Evolutionary conservation across 1,140 invertebrate genomes (phyloP), one percentile per base, ranked within the genome.

Genomic region (Choristoneura fumiferana): DNA sequence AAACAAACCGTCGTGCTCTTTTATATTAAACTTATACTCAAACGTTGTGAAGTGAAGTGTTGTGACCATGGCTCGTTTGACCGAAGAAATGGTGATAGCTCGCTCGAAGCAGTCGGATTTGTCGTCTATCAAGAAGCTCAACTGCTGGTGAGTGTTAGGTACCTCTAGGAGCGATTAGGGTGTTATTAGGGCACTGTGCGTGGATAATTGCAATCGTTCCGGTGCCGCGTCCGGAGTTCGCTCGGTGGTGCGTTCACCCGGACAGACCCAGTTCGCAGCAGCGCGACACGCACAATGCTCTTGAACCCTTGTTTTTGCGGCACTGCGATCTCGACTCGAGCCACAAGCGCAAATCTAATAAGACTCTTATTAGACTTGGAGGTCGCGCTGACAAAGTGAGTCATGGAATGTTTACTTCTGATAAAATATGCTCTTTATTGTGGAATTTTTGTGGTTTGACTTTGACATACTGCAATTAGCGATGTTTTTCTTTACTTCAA

Each of bases 81-180:
- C 96, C 6, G 96, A 97, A 90, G 95, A 97, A 89, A 97, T 97
- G 95, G 95, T 97, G 71, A 93, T 97, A 77, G 95, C 95, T 43
- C 91, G 96, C 65, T 95, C 96, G n/a, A 95, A 95, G 87, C 93
- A 95, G 67, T 96, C 95, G 29, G 96, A 97, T 90, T 90, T 97
- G 69, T 87, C 92, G 17, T 91, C 93, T 63, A 94, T 97, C 52
- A 96, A 94, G 87, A 96, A 96, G 84, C 91, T 98, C 18, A 97
- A 97, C 91, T 97, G 95, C 82, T 98, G 96, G 96, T 96, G 86
- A 93, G 94, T 89, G 12, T n/a, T n/a, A n/a, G 22, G 8, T 37
- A 3, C 18, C 22, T 29, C 22, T 29, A 29, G 22, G 2, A 29
- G n/a, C 22, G 22, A 40, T 40, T 40, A 22, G 9, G 40, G 40